A percentile compares a stretch with the other conserved stretches of the same genome.
phyloP scores from a whole-genome alignment of 2,113 vertebrate species.

The Paracanthobrama guichenoti region DNA sequence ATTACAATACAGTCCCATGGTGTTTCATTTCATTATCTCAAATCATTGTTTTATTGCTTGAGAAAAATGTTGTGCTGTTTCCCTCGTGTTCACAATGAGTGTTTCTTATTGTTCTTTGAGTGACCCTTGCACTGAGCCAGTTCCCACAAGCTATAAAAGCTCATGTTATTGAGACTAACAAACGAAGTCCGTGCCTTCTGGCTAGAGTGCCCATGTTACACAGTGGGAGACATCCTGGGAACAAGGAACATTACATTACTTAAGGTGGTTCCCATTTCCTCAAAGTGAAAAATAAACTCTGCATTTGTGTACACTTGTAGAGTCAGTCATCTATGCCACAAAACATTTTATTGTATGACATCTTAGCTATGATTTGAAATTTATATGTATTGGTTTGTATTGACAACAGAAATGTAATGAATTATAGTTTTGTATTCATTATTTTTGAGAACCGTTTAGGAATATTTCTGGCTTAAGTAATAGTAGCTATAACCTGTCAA shows the following conservation, averaged over 20 bases:
- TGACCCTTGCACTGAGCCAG: constrained; percentile 58
- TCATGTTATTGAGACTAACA: constrained; percentile 51
- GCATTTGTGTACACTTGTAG: neutral
- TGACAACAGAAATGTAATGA: neutral
- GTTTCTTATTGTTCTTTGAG: constrained; percentile 68
- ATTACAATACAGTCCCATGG: neutral
- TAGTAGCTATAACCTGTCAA: no score
- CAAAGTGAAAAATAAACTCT: neutral
- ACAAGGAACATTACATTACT: constrained; percentile 44
- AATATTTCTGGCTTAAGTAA: neutral
- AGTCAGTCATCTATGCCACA: neutral
- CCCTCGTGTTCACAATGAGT: constrained; percentile 60
- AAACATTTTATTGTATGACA: neutral
- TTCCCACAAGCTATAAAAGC: constrained; percentile 68
- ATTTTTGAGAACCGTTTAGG: neutral
- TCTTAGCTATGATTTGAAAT: neutral
- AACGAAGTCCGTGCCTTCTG: constrained; percentile 46
- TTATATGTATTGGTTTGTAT: neutral
- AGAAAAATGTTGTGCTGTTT: constrained; percentile 66
- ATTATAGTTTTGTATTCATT: neutral
- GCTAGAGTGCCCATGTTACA: constrained; percentile 56
- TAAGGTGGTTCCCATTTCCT: constrained; percentile 64
- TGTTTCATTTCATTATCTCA: constrained; percentile 22
- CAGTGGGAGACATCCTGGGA: constrained; percentile 67
- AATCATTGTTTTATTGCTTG: constrained; percentile 46